Base-by-base conservation (phyloP, 2,888 invertebrate species). In the Syritta pipiens region DNA sequence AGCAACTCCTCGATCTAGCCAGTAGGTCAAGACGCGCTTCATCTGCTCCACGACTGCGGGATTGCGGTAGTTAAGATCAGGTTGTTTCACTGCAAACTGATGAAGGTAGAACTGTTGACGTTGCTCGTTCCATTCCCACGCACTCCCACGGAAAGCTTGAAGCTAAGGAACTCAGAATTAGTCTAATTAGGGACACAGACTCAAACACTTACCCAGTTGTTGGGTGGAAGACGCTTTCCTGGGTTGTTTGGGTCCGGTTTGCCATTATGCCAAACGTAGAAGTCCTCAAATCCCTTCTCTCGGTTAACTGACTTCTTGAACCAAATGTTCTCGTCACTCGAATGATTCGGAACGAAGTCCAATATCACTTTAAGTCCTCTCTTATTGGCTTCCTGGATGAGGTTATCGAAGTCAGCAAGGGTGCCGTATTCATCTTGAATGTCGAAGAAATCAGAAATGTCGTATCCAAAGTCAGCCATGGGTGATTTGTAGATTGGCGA, bases 281-380 rank as follows among this genome's bases (percentile, higher is more conserved):
- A 95, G 84, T 95, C 93, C 46, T 91, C 92, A 84, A 92, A 96
- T 0, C 91, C 91, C 2, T 91, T 89, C 57, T 91, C 90, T 6
- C 90, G 90, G 37, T 90, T 89, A 7, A 93, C 88, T 3, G 96
- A 96, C 84, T 92, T 91, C 69, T 90, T 86, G 86, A 98, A 98
- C 97, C 97, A 98, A 19, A 92, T 90, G 85, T 96, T 95, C 85
- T 94, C 90, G 84, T 95, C 92, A 81, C 95, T 95, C 3, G 93
- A 92, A 85, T 95, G 95, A 86, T 94, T 94, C 1, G 94, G 94
- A 9, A 94, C 94, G 77, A 93, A 92, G 85, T 93, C 93, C 62
- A 93, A 85, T 67, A 93, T 89, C 40, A 93, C 89, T 46, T 86
- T 84, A 5, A 87, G 37, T 0, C 91, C 90, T 3, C 90, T 84